A percentile compares a stretch with the other conserved stretches of the same genome.
phyloP scores from a whole-genome alignment of 2,113 vertebrate species.

The Oostethus manadensis region DNA sequence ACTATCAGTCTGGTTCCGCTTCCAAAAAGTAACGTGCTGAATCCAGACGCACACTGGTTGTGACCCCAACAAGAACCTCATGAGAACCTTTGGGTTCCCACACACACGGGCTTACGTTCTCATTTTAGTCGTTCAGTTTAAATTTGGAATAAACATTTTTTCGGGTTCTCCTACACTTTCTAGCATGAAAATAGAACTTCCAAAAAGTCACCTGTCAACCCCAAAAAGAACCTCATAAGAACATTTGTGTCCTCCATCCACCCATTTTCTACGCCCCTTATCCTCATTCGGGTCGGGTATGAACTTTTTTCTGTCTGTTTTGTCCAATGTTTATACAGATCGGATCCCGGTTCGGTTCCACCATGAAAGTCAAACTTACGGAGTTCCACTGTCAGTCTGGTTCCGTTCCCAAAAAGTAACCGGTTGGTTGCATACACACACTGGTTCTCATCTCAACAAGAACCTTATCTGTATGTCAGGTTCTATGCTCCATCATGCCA shows the following conservation, averaged over 20 bases:
- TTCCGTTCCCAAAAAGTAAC: background rate
- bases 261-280: too few species aligned
- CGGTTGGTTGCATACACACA: background rate
- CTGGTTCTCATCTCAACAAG: background rate
- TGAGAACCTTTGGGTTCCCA: background rate
- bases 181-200: background rate
- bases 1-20: background rate
- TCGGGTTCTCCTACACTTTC: too few species aligned
- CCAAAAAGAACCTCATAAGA: background rate
- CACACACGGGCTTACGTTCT: background rate
- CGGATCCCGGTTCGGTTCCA: background rate
- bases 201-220: background rate
- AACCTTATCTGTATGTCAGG: too few species aligned
- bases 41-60: background rate
- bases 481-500: too few species aligned
- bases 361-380: background rate
- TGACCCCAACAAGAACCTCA: background rate
- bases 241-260: background rate
- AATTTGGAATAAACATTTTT: too few species aligned
- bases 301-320: too few species aligned
- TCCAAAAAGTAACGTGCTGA: background rate
- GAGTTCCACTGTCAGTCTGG: background rate
- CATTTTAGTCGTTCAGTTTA: too few species aligned
- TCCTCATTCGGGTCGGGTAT: too few species aligned
- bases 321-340: too few species aligned